Evolutionary conservation across 2,113 vertebrate genomes (phyloP), one percentile per base, ranked within the genome.

Genomic region (Rhipidura dahli): DNA sequence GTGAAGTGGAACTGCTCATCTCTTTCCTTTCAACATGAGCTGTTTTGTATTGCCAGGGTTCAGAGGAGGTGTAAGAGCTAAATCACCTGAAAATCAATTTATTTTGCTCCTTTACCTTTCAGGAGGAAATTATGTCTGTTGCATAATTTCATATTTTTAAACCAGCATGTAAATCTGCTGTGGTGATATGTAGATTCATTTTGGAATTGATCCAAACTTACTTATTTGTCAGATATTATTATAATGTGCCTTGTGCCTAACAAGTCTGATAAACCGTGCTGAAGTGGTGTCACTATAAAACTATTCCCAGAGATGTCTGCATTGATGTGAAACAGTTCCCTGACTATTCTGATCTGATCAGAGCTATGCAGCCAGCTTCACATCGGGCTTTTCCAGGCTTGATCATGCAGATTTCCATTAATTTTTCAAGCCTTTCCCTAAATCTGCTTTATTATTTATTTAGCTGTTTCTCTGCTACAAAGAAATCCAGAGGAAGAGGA

Each of bases 341-440:
- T 94, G 90, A 71, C 88, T 87, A 33, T 49, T 91, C 35, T 84
- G 63, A 84, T 90, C 88, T 93, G 90, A 95, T 96, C 89, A 95
- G 70, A 95, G 91, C 85, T 84, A 40, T 21, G 50, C 84, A 96
- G 65, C 66, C 92, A 89, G 24, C 54, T 92, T 39, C 61, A 63
- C 39, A 81, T 94, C 44, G 47, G 84, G 79, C 59, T 83, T 85
- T 69, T 96, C 80, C 35, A 83, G 68, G 79, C 70, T 91, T 93
- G 77, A 96, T 97, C 89, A 93, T 4, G n/a, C 71, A 95, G 31
- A 86, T 68, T 77, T 39, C 59, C 72, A 96, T 97, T 93, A 96
- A 96, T 94, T 96, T 98, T 98, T 97, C 80, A 98, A 95, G 31
- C 12, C 64, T 96, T 97, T 96, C 87, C 97, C 82, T 93, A 94